A percentile compares a stretch with the other conserved stretches of the same genome.
phyloP scores from a whole-genome alignment of 2,797 vertebrate species.

The Falco concolor region DNA sequence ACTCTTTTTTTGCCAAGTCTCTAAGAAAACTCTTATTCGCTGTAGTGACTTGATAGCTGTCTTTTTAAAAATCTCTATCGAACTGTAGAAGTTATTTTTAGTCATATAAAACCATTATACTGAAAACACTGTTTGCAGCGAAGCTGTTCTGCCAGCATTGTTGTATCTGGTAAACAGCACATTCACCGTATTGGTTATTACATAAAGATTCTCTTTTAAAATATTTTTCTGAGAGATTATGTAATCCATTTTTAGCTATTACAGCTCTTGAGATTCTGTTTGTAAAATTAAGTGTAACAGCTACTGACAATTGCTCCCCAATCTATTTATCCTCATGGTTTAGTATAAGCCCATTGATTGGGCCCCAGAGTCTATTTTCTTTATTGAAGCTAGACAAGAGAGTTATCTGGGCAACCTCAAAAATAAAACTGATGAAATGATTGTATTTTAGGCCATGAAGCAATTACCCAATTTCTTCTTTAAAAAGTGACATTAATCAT shows the following conservation, averaged over 20 bases:
- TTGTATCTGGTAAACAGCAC: background rate
- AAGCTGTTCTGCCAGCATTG: background rate
- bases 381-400: background rate
- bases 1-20: background rate
- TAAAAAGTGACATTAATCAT: background rate
- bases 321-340: background rate
- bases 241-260: constrained; percentile 28
- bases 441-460: background rate
- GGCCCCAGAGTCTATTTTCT: background rate
- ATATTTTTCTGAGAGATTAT: constrained; percentile 18
- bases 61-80: background rate
- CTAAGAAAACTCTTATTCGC: background rate
- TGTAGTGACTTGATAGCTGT: background rate
- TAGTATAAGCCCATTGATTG: background rate
- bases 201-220: background rate
- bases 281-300: constrained; percentile 17
- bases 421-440: background rate
- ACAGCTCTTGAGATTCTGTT: background rate
- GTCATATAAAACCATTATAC: background rate
- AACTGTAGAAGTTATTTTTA: background rate
- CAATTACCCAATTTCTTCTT: background rate
- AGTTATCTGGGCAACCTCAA: background rate
- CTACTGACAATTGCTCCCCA: background rate
- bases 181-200: background rate
- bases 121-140: background rate